A percentile compares a stretch with the other conserved stretches of the same genome.
phyloP scores from a whole-genome alignment of 2,113 vertebrate genomes.

The Butorides virescens region DNA sequence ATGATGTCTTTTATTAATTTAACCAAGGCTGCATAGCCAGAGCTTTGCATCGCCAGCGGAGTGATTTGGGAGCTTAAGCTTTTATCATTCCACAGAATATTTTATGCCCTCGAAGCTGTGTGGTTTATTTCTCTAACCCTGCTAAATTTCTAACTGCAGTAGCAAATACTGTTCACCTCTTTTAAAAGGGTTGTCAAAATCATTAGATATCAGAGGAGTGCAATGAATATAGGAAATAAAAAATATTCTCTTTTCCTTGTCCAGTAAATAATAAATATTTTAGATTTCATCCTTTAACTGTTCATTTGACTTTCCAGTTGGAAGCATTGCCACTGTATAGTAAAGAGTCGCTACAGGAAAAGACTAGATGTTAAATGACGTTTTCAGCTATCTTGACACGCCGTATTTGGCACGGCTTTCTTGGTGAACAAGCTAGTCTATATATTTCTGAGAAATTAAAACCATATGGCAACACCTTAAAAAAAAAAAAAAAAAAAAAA shows the following conservation, averaged over 20 bases:
- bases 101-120: background rate
- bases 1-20: conserved; percentile 19
- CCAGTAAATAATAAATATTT: conserved; percentile 49
- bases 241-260: conserved; percentile 25
- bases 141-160: background rate
- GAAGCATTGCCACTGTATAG: conserved; percentile 21
- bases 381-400: conserved; percentile 73
- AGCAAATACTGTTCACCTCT: background rate
- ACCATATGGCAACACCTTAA: conserved; percentile 79
- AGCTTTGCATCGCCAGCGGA: background rate
- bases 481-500: conserved; percentile 57
- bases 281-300: conserved; percentile 33
- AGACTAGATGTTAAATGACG: conserved; percentile 63
- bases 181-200: background rate
- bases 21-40: background rate
- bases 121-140: background rate
- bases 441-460: conserved; percentile 78
- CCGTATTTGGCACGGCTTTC: conserved; percentile 61
- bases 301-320: conserved; percentile 54
- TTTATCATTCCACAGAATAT: conserved; percentile 6
- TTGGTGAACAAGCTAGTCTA: conserved; percentile 70
- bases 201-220: background rate
- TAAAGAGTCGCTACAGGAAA: conserved; percentile 54
- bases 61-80: background rate
- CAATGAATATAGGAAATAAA: background rate